These are phyloP conservation scores for Tridacna gigas DNA, from an alignment of 2,888 invertebrate species.

Conservation along the genomic window DNA sequence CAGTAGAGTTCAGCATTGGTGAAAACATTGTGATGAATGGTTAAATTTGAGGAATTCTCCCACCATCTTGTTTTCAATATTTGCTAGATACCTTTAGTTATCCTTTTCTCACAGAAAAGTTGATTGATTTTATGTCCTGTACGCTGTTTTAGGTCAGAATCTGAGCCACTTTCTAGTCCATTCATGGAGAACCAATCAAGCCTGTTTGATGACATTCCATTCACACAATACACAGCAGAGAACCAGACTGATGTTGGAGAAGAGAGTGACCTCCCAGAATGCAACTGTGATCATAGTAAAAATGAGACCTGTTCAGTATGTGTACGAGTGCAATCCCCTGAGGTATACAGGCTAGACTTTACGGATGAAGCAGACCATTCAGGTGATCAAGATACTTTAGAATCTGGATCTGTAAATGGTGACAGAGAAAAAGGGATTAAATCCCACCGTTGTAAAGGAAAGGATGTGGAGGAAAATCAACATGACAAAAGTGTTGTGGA, in stretches of 20 bases:
- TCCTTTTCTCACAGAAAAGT: background rate
- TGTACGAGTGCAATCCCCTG: slow-evolving; percentile 63
- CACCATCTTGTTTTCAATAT: too few relatives aligned
- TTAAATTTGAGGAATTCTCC: too few relatives aligned
- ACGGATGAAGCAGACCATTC: slow-evolving; percentile 64
- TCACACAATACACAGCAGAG: slow-evolving; percentile 40
- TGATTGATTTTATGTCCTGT: background rate
- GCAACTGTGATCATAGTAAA: slow-evolving; percentile 56
- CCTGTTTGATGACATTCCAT: slow-evolving; percentile 56
- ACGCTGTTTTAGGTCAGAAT: slow-evolving; percentile 50
- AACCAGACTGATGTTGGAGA: slow-evolving; percentile 56
- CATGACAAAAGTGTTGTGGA: slow-evolving; percentile 23
- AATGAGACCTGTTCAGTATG: slow-evolving; percentile 61
- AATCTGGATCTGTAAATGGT: slow-evolving; percentile 7
- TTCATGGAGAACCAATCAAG: slow-evolving; percentile 47
- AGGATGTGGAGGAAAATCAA: slow-evolving; percentile 9
- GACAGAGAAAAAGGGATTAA: slow-evolving; percentile 2
- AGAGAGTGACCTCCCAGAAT: slow-evolving; percentile 35
- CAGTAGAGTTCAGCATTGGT: too few relatives aligned
- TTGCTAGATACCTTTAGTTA: too few relatives aligned
- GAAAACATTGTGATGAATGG: too few relatives aligned
- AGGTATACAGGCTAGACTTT: slow-evolving; percentile 63
- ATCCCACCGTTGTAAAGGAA: background rate
- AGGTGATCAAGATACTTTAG: slow-evolving; percentile 49
- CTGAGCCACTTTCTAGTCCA: slow-evolving; percentile 51